Evolutionary conservation across 2,888 invertebrate species (phyloP).

Genomic region (Catocala fraxini): DNA sequence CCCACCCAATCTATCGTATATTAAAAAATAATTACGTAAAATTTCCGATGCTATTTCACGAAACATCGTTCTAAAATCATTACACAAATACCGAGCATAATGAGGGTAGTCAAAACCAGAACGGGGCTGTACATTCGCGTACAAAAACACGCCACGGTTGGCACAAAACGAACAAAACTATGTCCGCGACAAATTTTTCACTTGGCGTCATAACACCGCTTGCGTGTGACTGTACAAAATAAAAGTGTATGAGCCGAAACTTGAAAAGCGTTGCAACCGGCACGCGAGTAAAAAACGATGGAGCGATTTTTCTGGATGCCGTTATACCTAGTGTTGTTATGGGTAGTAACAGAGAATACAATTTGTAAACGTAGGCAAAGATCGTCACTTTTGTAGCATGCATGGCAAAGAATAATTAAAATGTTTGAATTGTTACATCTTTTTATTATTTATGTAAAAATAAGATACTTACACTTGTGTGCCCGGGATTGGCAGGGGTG

Average conservation of each 20-base stretch:
- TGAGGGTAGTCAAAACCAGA: conserved; percentile 26
- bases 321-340: conserved; percentile 37
- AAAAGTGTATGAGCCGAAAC: conserved; percentile 48
- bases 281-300: conserved; percentile 45
- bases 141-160: conserved; percentile 40
- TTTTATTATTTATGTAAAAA: too few species aligned
- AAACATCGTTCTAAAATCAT: conserved; percentile 28
- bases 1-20: conserved; percentile 1
- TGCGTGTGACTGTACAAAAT: conserved; percentile 59
- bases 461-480: too few species aligned
- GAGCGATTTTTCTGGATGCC: conserved; percentile 46
- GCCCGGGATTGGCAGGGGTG: too few species aligned
- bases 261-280: conserved; percentile 51
- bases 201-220: conserved; percentile 64
- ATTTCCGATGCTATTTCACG: conserved; percentile 3
- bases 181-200: conserved; percentile 70
- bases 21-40: neutral
- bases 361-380: too few species aligned
- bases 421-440: too few species aligned
- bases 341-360: conserved; percentile 15
- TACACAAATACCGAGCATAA: conserved; percentile 39
- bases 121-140: conserved; percentile 25
- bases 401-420: too few species aligned
- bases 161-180: conserved; percentile 53
- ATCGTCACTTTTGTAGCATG: too few species aligned